Percentiles rank a stretch among this genome's conserved stretches.
These are phyloP conservation scores for Potorous gilbertii DNA, from an alignment of 2,797 vertebrate genomes.

Conservation along the genomic window DNA sequence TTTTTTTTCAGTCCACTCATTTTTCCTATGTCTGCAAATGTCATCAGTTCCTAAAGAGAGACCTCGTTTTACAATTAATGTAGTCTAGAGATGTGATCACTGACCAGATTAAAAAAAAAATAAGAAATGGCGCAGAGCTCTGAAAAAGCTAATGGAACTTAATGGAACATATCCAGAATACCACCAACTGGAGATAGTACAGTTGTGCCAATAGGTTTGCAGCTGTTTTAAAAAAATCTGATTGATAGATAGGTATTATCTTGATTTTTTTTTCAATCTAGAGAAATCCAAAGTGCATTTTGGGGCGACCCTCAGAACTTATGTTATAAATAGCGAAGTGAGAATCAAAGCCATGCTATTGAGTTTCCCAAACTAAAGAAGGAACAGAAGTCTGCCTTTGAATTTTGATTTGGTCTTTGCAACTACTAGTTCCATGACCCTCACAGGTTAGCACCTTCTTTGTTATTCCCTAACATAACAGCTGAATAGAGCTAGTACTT, in stretches of 20 bases:
- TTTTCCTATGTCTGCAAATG: constrained; percentile 20
- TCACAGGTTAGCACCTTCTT: not conserved
- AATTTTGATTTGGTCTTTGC: not conserved
- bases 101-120: constrained; percentile 59
- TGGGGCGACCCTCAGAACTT: not conserved
- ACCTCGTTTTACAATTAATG: constrained; percentile 41
- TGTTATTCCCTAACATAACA: not conserved
- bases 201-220: constrained; percentile 46
- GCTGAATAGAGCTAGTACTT: not conserved
- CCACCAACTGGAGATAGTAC: constrained; percentile 53
- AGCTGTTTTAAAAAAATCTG: constrained; percentile 33
- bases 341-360: not conserved
- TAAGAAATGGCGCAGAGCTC: constrained; percentile 64
- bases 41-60: constrained; percentile 29
- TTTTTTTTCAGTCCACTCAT: not conserved
- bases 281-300: constrained; percentile 24
- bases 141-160: constrained; percentile 64
- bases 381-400: not conserved
- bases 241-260: constrained; percentile 19
- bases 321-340: not conserved
- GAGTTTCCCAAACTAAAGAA: not conserved
- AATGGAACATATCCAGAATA: constrained; percentile 59
- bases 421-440: not conserved
- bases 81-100: constrained; percentile 55
- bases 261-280: constrained; percentile 55